Percentiles rank a stretch among this genome's conserved stretches.
These are phyloP conservation scores for Orestias chungarensis DNA, from an alignment of 2,797 vertebrate species.

Conservation along the genomic window DNA sequence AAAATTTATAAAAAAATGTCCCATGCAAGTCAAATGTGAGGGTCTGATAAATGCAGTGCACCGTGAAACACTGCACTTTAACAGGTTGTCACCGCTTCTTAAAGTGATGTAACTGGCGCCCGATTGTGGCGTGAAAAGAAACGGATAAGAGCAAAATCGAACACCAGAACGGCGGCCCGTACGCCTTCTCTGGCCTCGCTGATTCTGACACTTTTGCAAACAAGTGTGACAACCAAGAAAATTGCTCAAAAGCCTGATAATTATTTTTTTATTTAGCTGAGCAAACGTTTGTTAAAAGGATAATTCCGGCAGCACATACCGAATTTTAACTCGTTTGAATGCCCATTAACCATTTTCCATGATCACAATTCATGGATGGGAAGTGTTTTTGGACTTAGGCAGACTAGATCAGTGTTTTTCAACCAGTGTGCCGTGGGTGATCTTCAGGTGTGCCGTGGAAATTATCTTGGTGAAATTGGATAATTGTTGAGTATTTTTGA, in stretches of 20 bases:
- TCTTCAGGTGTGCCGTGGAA: too few species aligned
- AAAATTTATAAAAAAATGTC: not conserved
- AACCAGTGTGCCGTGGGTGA: too few species aligned
- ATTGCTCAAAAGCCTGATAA: not conserved
- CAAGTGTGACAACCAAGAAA: not conserved
- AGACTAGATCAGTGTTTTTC: slow-evolving; percentile 18
- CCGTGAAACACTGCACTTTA: not conserved
- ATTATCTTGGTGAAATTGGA: too few species aligned
- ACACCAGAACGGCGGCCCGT: not conserved
- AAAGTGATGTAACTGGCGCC: too few species aligned
- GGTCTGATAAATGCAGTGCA: not conserved
- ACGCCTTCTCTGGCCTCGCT: not conserved
- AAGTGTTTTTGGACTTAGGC: slow-evolving; percentile 25
- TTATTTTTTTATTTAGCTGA: not conserved
- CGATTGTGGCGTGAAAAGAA: not conserved
- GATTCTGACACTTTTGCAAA: not conserved
- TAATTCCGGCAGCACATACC: not conserved
- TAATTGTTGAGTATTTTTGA: too few species aligned
- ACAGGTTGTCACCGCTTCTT: not conserved
- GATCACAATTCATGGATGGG: slow-evolving; percentile 23
- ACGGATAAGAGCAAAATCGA: not conserved
- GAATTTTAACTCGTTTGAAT: not conserved
- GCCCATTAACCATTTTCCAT: slow-evolving; percentile 8
- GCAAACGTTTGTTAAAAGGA: not conserved
- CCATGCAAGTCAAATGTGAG: not conserved